Percentiles rank a stretch among this genome's conserved stretches.
phyloP scores from a whole-genome alignment of 2,797 vertebrate genomes.

The Anisognathus igniventris region DNA sequence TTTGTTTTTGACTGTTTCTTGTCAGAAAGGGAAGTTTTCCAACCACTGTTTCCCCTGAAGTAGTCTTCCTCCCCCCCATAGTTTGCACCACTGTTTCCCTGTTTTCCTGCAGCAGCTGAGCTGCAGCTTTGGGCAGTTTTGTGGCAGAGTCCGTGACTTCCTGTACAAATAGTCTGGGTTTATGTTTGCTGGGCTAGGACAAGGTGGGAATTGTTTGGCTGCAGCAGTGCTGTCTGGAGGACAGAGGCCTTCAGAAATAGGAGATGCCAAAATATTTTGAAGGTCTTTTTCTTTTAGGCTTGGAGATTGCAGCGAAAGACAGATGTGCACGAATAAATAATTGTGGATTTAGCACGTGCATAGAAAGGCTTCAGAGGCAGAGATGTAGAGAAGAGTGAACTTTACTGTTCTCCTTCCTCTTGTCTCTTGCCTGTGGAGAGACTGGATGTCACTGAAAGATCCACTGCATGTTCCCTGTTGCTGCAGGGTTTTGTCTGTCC shows the following conservation, averaged over 20 bases:
- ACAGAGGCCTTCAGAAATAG: background rate
- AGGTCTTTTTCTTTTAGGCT: background rate
- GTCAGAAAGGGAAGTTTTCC: background rate
- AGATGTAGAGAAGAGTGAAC: background rate
- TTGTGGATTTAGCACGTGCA: background rate
- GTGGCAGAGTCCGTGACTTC: background rate
- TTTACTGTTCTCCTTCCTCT: background rate
- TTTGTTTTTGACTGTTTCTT: background rate
- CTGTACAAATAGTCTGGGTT: conserved; percentile 28
- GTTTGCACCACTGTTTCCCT: background rate
- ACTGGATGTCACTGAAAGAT: background rate
- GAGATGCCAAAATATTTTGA: background rate
- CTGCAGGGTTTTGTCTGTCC: background rate
- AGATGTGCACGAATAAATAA: background rate
- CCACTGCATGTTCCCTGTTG: background rate
- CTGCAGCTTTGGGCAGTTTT: background rate
- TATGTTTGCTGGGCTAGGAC: background rate
- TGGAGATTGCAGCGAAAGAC: background rate
- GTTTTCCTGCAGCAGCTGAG: conserved; percentile 16
- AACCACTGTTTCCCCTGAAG: background rate
- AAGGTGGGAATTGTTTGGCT: conserved; percentile 31
- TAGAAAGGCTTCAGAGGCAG: background rate
- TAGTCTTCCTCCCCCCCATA: fast-evolving
- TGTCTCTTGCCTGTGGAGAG: background rate
- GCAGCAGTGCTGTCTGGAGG: background rate